A percentile compares a stretch with the other conserved stretches of the same genome.
Conservation (phyloP, 2,888 invertebrate genomes). For the Macrosoma leucophasiata region DNA sequence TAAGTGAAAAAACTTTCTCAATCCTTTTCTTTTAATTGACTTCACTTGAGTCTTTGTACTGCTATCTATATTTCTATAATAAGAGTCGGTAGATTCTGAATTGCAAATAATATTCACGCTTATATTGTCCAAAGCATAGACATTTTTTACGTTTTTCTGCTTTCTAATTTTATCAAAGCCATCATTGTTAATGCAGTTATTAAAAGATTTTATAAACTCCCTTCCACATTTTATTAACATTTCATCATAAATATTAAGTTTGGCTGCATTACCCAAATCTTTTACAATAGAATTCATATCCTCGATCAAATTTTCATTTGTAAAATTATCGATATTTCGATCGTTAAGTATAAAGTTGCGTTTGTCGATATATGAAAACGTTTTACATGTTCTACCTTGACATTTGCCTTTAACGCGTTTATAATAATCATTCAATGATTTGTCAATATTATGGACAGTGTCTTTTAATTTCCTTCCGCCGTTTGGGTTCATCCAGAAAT, state of each 20-base stretch:
- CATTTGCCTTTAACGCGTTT: constrained; percentile 56
- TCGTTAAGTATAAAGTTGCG: constrained; percentile 23
- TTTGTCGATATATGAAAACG: constrained; percentile 44
- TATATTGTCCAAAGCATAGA: constrained; percentile 50
- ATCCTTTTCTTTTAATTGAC: constrained; percentile 25
- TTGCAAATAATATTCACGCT: constrained; percentile 54
- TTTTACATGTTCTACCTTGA: constrained; percentile 44
- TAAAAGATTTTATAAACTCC: constrained; percentile 27
- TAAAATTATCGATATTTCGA: constrained; percentile 9
- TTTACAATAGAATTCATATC: constrained; percentile 26
- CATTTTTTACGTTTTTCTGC: constrained; percentile 24
- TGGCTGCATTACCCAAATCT: constrained; percentile 31
- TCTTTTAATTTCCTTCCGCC: constrained; percentile 52
- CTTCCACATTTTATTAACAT: constrained; percentile 29
- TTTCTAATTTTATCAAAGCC: constrained; percentile 14
- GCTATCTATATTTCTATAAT: constrained; percentile 18
- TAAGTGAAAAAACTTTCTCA: constrained; percentile 29
- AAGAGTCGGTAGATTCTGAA: constrained; percentile 24
- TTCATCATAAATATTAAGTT: constrained; percentile 25
- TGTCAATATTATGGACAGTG: constrained; percentile 46
- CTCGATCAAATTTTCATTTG: constrained; percentile 11
- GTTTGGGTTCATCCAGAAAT: constrained; percentile 53
- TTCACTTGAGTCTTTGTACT: too few relatives aligned
- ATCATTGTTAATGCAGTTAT: constrained; percentile 27
- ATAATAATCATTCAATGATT: constrained; percentile 45